A percentile compares a stretch with the other conserved stretches of the same genome.
phyloP scores from a whole-genome alignment of 2,888 invertebrate species.

The Scaptomyza flava region DNA sequence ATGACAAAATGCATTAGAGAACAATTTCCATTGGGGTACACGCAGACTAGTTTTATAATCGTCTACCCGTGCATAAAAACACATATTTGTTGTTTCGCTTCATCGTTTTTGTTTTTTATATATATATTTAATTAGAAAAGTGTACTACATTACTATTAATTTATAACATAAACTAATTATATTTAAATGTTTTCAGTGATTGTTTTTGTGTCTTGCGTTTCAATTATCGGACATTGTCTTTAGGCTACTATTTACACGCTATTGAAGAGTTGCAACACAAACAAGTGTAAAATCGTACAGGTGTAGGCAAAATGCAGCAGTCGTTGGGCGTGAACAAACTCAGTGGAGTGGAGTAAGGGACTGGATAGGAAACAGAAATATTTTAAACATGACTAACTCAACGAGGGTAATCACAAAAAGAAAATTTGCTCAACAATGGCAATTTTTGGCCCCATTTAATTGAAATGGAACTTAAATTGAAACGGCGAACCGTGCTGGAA shows the following conservation, averaged over 20 bases:
- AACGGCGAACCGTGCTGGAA: slow-evolving; percentile 95
- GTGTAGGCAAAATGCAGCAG: slow-evolving; percentile 26
- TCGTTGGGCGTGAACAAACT: slow-evolving; percentile 13
- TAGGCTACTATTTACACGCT: slow-evolving; percentile 79
- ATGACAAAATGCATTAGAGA: background rate
- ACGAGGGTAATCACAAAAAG: slow-evolving; percentile 49
- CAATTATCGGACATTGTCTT: slow-evolving; percentile 58
- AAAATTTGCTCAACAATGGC: slow-evolving; percentile 53
- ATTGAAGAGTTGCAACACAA: slow-evolving; percentile 59
- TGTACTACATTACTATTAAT: slow-evolving; percentile 74
- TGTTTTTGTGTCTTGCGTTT: slow-evolving; percentile 55
- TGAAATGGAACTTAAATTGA: slow-evolving; percentile 99
- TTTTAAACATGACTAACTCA: slow-evolving; percentile 32
- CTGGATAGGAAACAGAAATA: slow-evolving; percentile 5
- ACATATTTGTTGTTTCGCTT: slow-evolving; percentile 43
- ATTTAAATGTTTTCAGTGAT: slow-evolving; percentile 59
- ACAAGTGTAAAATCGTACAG: slow-evolving; percentile 61
- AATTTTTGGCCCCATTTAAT: slow-evolving; percentile 85
- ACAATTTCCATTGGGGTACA: background rate
- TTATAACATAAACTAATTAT: slow-evolving; percentile 76
- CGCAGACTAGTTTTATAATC: background rate
- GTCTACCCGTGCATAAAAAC: background rate
- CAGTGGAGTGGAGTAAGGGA: slow-evolving; percentile 2
- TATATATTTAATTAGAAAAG: slow-evolving; percentile 73
- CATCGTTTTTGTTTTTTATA: slow-evolving; percentile 29